phyloP scores from a whole-genome alignment of 2,888 invertebrate species.

The Lasioglossum lativentre region DNA sequence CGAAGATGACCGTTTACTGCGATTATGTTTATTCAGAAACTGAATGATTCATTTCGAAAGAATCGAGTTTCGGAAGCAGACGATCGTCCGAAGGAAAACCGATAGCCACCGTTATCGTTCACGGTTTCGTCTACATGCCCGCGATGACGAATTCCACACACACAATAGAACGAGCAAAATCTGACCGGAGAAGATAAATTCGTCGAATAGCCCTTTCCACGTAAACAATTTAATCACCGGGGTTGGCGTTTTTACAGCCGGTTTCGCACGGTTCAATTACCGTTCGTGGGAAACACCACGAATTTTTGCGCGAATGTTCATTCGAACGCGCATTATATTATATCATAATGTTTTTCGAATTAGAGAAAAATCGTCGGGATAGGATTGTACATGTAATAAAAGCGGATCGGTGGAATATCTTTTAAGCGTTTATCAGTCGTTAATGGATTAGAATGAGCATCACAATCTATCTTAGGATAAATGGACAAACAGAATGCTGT shows the following conservation, averaged over 20 bases:
- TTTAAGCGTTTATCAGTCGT: background rate
- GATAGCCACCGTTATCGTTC: background rate
- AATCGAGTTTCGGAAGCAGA: background rate
- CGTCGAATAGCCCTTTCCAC: constrained; percentile 20
- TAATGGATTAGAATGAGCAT: background rate
- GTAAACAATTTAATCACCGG: constrained; percentile 55
- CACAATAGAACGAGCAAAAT: constrained; percentile 32
- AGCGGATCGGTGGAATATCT: background rate
- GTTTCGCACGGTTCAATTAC: background rate
- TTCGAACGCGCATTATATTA: background rate
- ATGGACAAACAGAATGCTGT: background rate
- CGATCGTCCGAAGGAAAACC: background rate
- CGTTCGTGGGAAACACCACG: background rate
- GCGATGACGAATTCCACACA: constrained; percentile 31
- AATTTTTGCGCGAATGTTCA: background rate
- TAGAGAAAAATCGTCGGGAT: background rate
- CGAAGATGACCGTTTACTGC: background rate
- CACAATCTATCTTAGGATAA: background rate
- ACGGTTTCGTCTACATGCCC: background rate
- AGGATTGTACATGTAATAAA: background rate
- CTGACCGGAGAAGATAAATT: constrained; percentile 49
- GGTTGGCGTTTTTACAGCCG: constrained; percentile 21
- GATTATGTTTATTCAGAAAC: background rate
- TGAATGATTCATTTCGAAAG: background rate
- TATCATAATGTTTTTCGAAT: background rate